These are phyloP conservation scores for Antidorcas marsupialis DNA, from an alignment of 2,113 vertebrate species.

Conservation along the genomic window DNA sequence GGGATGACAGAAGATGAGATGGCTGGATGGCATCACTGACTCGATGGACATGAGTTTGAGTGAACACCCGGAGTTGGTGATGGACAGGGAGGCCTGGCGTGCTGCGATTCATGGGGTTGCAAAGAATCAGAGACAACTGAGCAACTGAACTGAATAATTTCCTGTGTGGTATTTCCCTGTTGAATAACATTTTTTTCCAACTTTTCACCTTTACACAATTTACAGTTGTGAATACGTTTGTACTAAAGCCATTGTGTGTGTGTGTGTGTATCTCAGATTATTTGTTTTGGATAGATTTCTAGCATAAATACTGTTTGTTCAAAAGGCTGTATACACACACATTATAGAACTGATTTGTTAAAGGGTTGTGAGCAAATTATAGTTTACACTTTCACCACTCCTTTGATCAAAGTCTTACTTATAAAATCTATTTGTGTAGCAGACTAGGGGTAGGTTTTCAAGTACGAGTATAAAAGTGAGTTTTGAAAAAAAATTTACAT, in stretches of 20 bases:
- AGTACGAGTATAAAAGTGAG: not conserved
- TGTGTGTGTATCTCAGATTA: not conserved
- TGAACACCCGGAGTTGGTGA: too few species aligned
- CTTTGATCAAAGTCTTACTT: not conserved
- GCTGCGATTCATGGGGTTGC: too few species aligned
- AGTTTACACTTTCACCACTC: not conserved
- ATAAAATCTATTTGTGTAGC: not conserved
- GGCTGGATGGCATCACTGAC: too few species aligned
- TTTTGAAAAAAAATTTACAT: slow-evolving; percentile 15
- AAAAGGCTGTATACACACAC: not conserved
- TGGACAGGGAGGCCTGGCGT: too few species aligned
- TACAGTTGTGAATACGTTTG: not conserved
- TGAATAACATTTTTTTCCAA: not conserved
- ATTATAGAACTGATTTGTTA: not conserved
- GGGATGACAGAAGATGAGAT: too few species aligned
- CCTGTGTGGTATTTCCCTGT: not conserved
- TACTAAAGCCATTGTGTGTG: not conserved
- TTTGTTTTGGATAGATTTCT: not conserved
- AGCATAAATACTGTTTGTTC: not conserved
- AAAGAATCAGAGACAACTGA: too few species aligned
- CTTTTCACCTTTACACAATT: not conserved
- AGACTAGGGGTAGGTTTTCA: not conserved
- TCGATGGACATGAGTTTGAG: too few species aligned
- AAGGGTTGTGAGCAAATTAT: not conserved
- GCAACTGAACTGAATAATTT: not conserved